These are phyloP conservation scores for Macroteleia sp. DNA, from an alignment of 2,888 invertebrate species.

Conservation along the genomic window DNA sequence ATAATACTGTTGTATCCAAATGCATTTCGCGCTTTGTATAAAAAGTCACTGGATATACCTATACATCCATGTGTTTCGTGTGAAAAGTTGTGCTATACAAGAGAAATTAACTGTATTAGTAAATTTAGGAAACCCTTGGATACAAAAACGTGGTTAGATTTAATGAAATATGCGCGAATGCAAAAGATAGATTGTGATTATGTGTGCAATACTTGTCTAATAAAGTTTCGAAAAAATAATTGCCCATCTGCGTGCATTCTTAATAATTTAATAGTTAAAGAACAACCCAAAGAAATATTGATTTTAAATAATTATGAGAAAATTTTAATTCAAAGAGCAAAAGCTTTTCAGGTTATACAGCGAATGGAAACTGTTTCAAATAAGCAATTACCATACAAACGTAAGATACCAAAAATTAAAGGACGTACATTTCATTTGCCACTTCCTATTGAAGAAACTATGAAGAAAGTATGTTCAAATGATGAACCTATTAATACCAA, in stretches of 20 bases:
- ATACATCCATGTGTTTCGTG: constrained; percentile 20
- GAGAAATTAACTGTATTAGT: constrained; percentile 44
- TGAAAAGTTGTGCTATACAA: constrained; percentile 58
- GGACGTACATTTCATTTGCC: constrained; percentile 9
- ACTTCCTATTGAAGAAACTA: constrained; percentile 63
- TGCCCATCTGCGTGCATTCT: constrained; percentile 65
- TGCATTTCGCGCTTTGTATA: constrained; percentile 59
- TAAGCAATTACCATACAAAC: constrained; percentile 4
- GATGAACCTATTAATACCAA: constrained; percentile 69
- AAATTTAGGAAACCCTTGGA: constrained; percentile 47
- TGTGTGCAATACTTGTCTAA: constrained; percentile 4
- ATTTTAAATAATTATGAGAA: constrained; percentile 40
- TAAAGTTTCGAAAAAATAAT: constrained; percentile 11
- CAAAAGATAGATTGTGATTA: constrained; percentile 37
- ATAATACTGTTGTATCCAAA: constrained; percentile 33
- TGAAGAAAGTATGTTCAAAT: constrained; percentile 71
- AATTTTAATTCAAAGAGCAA: constrained; percentile 24
- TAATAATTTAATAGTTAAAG: constrained; percentile 57
- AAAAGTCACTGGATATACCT: constrained; percentile 58
- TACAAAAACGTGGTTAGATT: constrained; percentile 17
- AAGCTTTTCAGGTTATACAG: constrained; percentile 62
- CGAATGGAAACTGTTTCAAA: constrained; percentile 68
- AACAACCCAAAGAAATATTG: constrained; percentile 17
- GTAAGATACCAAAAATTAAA: constrained; percentile 8
- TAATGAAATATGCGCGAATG: not conserved